phyloP scores from a whole-genome alignment of 2,113 vertebrate species.

The Australoheros scitulus region DNA sequence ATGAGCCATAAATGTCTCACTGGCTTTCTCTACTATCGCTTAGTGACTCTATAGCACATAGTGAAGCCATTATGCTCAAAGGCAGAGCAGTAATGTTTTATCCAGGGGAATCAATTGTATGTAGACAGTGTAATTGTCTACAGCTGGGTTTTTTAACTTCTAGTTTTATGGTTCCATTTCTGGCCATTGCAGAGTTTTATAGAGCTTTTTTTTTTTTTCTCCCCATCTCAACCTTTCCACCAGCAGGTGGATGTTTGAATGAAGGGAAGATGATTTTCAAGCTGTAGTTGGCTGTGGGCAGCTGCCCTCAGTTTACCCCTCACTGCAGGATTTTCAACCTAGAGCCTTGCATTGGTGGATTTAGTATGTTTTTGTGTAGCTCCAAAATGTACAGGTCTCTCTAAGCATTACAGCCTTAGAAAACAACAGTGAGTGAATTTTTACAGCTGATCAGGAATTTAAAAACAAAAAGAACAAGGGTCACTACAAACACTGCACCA shows the following conservation, averaged over 20 bases:
- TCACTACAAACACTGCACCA: too few relatives aligned
- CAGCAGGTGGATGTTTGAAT: slow-evolving; percentile 43
- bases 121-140: slow-evolving; percentile 44
- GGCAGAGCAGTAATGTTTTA: slow-evolving; percentile 30
- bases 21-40: slow-evolving; percentile 20
- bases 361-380: slow-evolving; percentile 15
- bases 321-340: slow-evolving; percentile 41
- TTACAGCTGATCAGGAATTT: too few relatives aligned
- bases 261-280: slow-evolving; percentile 35
- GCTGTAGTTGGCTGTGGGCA: slow-evolving; percentile 18
- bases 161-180: slow-evolving; percentile 30
- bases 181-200: not conserved
- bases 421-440: not conserved
- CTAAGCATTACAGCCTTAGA: not conserved
- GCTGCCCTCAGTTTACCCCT: slow-evolving; percentile 50
- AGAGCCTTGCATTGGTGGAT: slow-evolving; percentile 23
- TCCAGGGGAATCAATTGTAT: slow-evolving; percentile 23
- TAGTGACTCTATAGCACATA: slow-evolving; percentile 33
- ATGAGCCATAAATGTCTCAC: slow-evolving; percentile 56
- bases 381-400: not conserved
- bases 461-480: not conserved
- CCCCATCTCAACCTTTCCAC: not conserved
- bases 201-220: not conserved
- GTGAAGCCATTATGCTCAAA: slow-evolving; percentile 32
- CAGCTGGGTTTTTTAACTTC: slow-evolving; percentile 44